Evolutionary conservation across 2,888 invertebrate species (phyloP), one percentile per base, ranked within the genome.

Genomic region (Pristionchus fissidentatus): DNA sequence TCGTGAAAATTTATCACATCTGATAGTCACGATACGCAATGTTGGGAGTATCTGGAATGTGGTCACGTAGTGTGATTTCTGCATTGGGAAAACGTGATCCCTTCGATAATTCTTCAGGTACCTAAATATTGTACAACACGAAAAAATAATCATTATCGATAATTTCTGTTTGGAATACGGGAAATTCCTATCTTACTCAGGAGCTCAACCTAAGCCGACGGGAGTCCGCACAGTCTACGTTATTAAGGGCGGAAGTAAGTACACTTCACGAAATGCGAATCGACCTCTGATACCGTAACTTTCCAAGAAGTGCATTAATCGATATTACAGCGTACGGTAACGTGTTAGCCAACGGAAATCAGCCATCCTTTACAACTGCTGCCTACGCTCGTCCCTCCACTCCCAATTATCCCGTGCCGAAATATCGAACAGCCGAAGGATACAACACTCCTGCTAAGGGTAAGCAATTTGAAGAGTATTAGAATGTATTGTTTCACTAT

Each of bases 311-410:
- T n/a, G n/a, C n/a, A n/a, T n/a, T n/a, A n/a, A n/a, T n/a, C n/a
- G n/a, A n/a, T n/a, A n/a, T 55, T 22, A 22, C 38, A 70, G 70
- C 70, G 3, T 70, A 70, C 70, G 70, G 70, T 70, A 70, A 70
- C 41, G 43, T 70, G 10, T 41, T 70, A n/a, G 70, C 70, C 26
- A 70, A 70, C 26, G 70, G 70, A 0, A 5, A 32, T 77, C 75
- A 46, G 1, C 62, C 80, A 19, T 81, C 80, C 15, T 81, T 62
- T 62, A 81, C 80, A 0, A 81, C 80, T 3, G 80, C 80, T 7
- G 80, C 29, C 2, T 81, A 62, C 46, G 41, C 0, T 55, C 55
- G 57, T 10, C 79, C 79, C 35, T 29, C n/a, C 0, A 79, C 79
- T 43, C 49, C 46, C 5, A 35, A 29, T 2, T 49, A 46, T 77